These are phyloP conservation scores for Pongo pygmaeus DNA, from an alignment of 2,113 vertebrate species.

Conservation along the genomic window DNA sequence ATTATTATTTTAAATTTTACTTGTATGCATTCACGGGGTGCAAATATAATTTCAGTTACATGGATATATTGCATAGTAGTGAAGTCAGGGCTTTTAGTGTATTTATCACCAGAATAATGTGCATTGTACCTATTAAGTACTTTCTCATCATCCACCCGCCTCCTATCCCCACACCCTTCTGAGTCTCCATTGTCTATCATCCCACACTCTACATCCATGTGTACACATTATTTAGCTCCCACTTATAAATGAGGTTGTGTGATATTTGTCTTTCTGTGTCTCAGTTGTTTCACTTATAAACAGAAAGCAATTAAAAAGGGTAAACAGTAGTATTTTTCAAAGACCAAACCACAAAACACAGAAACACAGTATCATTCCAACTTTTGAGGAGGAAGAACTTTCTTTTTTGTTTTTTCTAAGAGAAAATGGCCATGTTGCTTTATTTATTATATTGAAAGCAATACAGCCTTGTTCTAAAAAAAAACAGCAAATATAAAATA, in stretches of 20 bases:
- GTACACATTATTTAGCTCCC: neutral
- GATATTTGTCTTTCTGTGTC: neutral
- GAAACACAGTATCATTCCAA: neutral
- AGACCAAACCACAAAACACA: neutral
- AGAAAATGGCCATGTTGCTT: neutral
- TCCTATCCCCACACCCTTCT: neutral
- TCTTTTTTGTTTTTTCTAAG: neutral
- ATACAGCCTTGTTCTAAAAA: conserved; percentile 5
- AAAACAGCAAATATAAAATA: neutral
- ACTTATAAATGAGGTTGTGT: neutral
- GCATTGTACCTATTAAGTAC: neutral
- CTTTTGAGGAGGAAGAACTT: conserved; percentile 13
- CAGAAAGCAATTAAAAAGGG: neutral
- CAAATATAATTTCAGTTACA: neutral
- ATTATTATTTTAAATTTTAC: neutral
- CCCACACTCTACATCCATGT: neutral
- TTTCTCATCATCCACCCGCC: neutral
- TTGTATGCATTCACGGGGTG: neutral
- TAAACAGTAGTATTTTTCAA: neutral
- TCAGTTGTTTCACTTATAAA: neutral
- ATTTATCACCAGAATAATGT: neutral
- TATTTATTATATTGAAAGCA: conserved; percentile 15
- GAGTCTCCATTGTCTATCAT: neutral
- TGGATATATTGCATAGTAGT: neutral
- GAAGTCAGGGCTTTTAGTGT: neutral